These are phyloP conservation scores for Liparis tanakae DNA, from an alignment of 2,797 vertebrate species.

Conservation along the genomic window DNA sequence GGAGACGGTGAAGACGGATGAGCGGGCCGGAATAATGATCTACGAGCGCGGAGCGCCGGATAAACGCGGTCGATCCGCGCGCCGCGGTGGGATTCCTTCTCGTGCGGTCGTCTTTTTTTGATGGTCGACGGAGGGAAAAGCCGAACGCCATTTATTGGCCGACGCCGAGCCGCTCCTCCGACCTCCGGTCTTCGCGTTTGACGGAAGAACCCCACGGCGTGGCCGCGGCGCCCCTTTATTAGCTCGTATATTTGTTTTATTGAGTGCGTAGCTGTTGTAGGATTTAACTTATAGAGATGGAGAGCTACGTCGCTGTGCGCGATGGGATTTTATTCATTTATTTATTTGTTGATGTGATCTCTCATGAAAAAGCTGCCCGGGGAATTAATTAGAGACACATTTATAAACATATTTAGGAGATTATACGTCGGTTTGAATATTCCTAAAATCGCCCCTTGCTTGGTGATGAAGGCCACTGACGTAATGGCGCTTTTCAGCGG, in stretches of 20 bases:
- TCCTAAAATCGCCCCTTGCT: neutral
- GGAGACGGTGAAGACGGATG: slow-evolving; percentile 38
- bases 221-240: neutral
- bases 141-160: neutral
- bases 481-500: neutral
- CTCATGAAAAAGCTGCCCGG: neutral
- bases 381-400: neutral
- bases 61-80: slow-evolving; percentile 26
- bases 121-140: no score
- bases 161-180: no score
- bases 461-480: neutral
- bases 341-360: neutral
- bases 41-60: neutral
- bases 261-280: neutral
- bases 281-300: neutral
- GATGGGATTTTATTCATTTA: slow-evolving; percentile 7
- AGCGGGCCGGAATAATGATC: slow-evolving; percentile 3
- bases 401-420: neutral
- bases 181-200: neutral
- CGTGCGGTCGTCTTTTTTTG: neutral
- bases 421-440: no score
- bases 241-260: neutral
- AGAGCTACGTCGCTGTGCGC: neutral
- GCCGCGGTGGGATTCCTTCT: neutral
- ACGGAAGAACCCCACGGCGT: no score